A percentile compares a stretch with the other conserved stretches of the same genome.
phyloP scores from a whole-genome alignment of 2,113 vertebrate genomes.

The Saccopteryx leptura region DNA sequence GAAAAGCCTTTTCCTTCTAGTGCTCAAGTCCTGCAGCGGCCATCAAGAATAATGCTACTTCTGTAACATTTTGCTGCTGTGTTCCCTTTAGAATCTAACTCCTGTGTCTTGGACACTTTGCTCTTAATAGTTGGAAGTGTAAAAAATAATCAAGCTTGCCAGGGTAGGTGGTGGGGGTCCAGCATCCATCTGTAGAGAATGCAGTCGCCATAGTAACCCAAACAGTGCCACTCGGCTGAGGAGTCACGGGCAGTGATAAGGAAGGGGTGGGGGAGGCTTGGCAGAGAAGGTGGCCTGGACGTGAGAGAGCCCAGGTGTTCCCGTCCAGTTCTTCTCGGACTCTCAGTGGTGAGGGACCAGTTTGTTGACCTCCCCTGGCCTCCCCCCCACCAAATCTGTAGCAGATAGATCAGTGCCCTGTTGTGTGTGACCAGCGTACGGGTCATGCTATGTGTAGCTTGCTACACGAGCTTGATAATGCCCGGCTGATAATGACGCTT shows the following conservation, averaged over 20 bases:
- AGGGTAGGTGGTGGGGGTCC: not conserved
- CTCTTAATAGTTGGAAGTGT: not conserved
- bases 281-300: not conserved
- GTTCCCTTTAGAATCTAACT: not conserved
- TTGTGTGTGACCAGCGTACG: fast-evolving
- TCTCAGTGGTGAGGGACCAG: not conserved
- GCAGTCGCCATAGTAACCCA: not conserved
- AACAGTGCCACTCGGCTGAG: fast-evolving
- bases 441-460: fast-evolving
- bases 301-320: not conserved
- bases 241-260: not conserved
- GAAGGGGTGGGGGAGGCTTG: not conserved
- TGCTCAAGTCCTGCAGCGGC: not conserved
- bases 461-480: fast-evolving
- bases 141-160: not conserved
- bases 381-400: not conserved
- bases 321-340: not conserved
- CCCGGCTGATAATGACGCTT: fast-evolving
- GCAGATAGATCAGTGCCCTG: fast-evolving
- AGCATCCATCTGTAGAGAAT: not conserved
- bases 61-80: not conserved
- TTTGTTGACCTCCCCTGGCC: not conserved
- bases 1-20: not conserved
- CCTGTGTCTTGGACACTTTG: not conserved
- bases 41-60: not conserved